Evolutionary conservation across 2,888 invertebrate genomes (phyloP).

Genomic region (Anthophora plumipes): DNA sequence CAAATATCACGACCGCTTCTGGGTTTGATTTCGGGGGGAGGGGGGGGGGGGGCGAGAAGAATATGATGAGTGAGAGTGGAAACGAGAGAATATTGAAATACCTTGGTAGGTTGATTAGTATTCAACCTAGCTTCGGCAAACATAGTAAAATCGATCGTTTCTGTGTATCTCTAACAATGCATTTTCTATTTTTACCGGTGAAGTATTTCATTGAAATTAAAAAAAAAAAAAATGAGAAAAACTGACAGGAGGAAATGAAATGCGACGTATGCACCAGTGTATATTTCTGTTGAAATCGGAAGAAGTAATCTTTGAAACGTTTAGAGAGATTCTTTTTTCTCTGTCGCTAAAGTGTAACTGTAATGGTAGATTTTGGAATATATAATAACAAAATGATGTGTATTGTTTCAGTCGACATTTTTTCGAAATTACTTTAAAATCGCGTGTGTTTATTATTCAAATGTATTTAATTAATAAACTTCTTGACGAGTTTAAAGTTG

Average conservation of each 20-base stretch:
- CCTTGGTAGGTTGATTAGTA: constrained; percentile 43
- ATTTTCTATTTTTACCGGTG: neutral
- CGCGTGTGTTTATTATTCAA: too few species aligned
- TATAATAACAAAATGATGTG: too few species aligned
- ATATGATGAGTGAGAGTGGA: neutral
- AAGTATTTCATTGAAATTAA: constrained; percentile 10
- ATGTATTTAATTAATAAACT: too few species aligned
- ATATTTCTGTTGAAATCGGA: neutral
- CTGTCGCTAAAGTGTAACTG: neutral
- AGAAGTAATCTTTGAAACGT: neutral
- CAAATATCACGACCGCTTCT: constrained; percentile 20
- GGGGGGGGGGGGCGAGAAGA: too few species aligned
- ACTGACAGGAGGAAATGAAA: neutral
- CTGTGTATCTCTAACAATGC: neutral
- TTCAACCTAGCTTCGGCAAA: constrained; percentile 55
- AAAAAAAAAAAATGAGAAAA: neutral
- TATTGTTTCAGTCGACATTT: too few species aligned
- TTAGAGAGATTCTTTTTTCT: neutral
- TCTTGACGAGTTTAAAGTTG: too few species aligned
- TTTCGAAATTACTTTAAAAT: too few species aligned
- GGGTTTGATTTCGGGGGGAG: constrained; percentile 11
- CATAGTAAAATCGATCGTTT: constrained; percentile 39
- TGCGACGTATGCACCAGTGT: neutral
- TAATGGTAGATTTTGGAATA: neutral
- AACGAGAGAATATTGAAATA: constrained; percentile 28